phyloP scores from a whole-genome alignment of 2,113 vertebrate genomes.

The Paraplagusia blochii region DNA sequence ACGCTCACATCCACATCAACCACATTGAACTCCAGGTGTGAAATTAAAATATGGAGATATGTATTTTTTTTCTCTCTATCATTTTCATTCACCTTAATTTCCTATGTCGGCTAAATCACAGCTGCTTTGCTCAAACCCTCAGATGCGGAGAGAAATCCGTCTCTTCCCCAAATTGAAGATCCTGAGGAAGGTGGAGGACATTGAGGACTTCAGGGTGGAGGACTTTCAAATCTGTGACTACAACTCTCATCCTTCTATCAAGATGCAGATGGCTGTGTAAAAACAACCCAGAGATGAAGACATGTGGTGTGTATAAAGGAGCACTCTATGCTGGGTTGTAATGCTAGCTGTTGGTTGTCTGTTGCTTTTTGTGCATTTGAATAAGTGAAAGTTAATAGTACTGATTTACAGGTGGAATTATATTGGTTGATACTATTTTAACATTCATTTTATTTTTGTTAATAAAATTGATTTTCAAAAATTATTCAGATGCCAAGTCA shows the following conservation, averaged over 20 bases:
- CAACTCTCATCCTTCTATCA: slow-evolving; percentile 89
- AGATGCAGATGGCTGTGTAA: slow-evolving; percentile 96
- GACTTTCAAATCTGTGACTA: slow-evolving; percentile 92
- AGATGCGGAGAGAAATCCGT: slow-evolving; percentile 90
- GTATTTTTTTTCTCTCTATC: neutral
- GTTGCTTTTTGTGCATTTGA: no score
- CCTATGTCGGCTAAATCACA: neutral
- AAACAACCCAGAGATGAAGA: no score
- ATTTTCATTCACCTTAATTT: fast-evolving
- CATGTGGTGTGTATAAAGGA: neutral
- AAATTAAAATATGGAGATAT: no score
- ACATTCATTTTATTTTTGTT: slow-evolving; percentile 17
- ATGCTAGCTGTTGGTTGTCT: no score
- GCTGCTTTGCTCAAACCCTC: slow-evolving; percentile 17
- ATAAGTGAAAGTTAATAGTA: no score
- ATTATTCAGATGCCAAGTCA: no score
- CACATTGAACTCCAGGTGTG: slow-evolving; percentile 89
- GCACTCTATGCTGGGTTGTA: no score
- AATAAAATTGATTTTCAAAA: slow-evolving; percentile 42
- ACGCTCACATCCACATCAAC: slow-evolving; percentile 92
- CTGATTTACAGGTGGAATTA: no score
- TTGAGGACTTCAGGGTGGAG: slow-evolving; percentile 85
- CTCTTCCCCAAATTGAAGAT: slow-evolving; percentile 92
- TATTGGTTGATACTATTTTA: no score
- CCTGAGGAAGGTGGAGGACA: slow-evolving; percentile 81